A percentile compares a stretch with the other conserved stretches of the same genome.
Evolutionary conservation across 2,888 invertebrate species (phyloP).

Genomic region (Latheticus oryzae): DNA sequence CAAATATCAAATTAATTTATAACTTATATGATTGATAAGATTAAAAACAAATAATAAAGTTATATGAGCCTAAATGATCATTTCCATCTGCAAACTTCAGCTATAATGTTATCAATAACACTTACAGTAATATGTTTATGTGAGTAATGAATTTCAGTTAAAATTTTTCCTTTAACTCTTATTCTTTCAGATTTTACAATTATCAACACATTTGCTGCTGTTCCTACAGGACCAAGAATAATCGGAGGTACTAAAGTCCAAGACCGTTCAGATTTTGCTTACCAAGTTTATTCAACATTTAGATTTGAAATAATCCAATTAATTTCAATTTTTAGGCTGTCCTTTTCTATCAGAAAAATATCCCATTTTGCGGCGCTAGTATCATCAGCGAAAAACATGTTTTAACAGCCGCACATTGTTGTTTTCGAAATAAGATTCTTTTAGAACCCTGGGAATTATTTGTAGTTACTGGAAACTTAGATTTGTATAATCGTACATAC

Average conservation of each 20-base stretch:
- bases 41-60: too few relatives aligned
- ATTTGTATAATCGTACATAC: slow-evolving; percentile 1
- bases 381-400: slow-evolving; percentile 35
- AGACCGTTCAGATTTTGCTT: slow-evolving; percentile 16
- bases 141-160: too few relatives aligned
- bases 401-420: slow-evolving; percentile 45
- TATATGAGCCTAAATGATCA: too few relatives aligned
- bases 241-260: slow-evolving; percentile 9
- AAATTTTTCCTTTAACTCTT: too few relatives aligned
- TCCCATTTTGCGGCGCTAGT: slow-evolving; percentile 40
- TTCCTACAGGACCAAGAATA: too few relatives aligned
- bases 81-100: too few relatives aligned
- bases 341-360: slow-evolving; percentile 19
- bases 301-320: background rate
- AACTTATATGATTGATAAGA: too few relatives aligned
- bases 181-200: too few relatives aligned
- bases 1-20: too few relatives aligned
- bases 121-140: too few relatives aligned
- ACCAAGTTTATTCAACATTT: slow-evolving; percentile 7
- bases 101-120: too few relatives aligned
- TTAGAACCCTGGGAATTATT: background rate
- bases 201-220: too few relatives aligned
- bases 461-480: slow-evolving; percentile 16
- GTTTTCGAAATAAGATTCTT: background rate
- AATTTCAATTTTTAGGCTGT: slow-evolving; percentile 34